These are phyloP conservation scores for Crossocerus cetratus DNA, from an alignment of 2,888 invertebrate genomes.

Conservation along the genomic window DNA sequence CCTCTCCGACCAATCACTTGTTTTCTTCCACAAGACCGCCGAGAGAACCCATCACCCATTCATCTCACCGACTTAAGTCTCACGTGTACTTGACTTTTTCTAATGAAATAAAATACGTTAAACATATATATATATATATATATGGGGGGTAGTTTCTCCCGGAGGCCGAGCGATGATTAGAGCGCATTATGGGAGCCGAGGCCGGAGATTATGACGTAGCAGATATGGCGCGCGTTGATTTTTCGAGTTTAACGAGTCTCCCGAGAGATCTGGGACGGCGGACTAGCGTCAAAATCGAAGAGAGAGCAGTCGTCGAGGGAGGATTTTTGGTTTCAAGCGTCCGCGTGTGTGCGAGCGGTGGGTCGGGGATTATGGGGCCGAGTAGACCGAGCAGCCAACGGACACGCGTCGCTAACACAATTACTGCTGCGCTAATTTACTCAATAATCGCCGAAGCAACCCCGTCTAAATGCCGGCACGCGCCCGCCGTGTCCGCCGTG, in stretches of 20 bases:
- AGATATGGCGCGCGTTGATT: not conserved
- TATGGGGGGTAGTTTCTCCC: no score
- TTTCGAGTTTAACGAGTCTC: slow-evolving; percentile 31
- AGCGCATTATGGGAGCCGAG: no score
- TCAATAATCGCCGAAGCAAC: slow-evolving; percentile 73
- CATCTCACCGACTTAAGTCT: no score
- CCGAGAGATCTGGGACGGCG: slow-evolving; percentile 11
- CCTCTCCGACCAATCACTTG: no score
- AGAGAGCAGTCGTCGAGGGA: not conserved
- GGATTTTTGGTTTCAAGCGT: not conserved
- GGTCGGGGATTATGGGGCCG: no score
- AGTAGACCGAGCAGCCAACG: slow-evolving; percentile 34
- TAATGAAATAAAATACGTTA: no score
- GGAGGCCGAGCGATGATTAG: no score
- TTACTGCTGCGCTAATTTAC: slow-evolving; percentile 74
- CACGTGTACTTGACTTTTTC: no score
- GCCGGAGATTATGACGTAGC: not conserved
- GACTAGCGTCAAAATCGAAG: slow-evolving; percentile 10
- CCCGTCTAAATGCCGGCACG: slow-evolving; percentile 72
- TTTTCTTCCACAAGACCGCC: no score
- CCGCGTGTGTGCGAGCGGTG: not conserved
- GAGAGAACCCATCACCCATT: no score
- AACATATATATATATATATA: no score
- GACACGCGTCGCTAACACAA: slow-evolving; percentile 75
- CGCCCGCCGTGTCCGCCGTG: slow-evolving; percentile 50